Evolutionary conservation across 2,113 vertebrate genomes (phyloP), one percentile per base, ranked within the genome.

Genomic region (Labrus mixtus): DNA sequence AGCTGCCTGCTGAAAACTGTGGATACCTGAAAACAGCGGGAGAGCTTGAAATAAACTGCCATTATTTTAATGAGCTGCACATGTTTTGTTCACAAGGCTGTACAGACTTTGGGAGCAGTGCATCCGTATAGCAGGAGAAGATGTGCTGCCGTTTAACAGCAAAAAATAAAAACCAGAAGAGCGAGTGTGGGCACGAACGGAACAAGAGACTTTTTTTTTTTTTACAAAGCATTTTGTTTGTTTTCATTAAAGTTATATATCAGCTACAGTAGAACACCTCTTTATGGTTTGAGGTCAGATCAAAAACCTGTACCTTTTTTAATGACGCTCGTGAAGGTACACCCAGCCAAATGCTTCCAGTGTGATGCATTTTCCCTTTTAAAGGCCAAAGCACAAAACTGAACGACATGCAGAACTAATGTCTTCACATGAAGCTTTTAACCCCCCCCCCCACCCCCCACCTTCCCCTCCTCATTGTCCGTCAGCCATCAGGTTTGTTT

Each of bases 331-430:
- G 75, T 17, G 0, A 66, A 68, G 80, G 81, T 84, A 80, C 79
- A 83, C 90, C 70, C 69, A 81, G 78, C 83, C 78, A 79, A 81
- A 87, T 51, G 79, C 87, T 77, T 83, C 64, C 33, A 48, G 60
- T 82, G 45, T 55, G 59, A 83, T 83, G 84, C 78, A 80, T 91
- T 79, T 69, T 39, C 55, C 82, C 77, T 87, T 89, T 90, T 85
- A 81, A 91, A 94, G 91, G 90, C 94, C 93, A 95, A 95, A 94
- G 94, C 93, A 95, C 93, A 94, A 92, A 63, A 91, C 74, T 69
- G 88, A 82, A 86, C 79, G 76, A 89, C 91, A 90, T 87, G 87
- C 84, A 87, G 86, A 84, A 85, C 83, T 74, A 7, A 55, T 74
- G 77, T 87, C 59, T 91, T 90, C 50, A 85, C 71, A 39, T 62